Conservation (phyloP, 2,888 invertebrate genomes). For the Mechanitis mazaeus region DNA sequence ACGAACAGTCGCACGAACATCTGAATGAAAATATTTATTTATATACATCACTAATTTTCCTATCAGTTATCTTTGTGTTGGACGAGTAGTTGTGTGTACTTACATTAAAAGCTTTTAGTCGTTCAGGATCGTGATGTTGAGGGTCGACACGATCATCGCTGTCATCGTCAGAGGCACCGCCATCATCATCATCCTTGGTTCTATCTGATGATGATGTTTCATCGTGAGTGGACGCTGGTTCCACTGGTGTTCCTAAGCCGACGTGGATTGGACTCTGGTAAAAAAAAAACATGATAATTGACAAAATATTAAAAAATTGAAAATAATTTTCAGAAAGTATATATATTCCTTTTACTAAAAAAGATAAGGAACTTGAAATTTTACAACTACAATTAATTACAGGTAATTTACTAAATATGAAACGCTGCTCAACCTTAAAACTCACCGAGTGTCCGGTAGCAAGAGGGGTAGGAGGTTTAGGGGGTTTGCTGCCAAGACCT, state of each 20-base stretch:
- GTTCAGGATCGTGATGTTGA: conserved; percentile 92
- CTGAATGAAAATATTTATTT: conserved; percentile 65
- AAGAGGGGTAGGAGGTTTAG: conserved; percentile 70
- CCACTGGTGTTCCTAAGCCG: conserved; percentile 66
- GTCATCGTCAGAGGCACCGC: conserved; percentile 85
- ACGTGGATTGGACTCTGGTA: conserved; percentile 81
- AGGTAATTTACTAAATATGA: conserved; percentile 35
- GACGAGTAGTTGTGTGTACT: conserved; percentile 48
- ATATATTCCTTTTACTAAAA: background rate
- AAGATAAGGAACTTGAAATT: too few relatives aligned
- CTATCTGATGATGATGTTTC: conserved; percentile 93
- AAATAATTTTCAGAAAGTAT: background rate
- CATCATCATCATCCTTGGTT: conserved; percentile 86
- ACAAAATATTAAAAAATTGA: background rate
- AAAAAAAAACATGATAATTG: background rate
- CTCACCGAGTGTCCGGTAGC: conserved; percentile 82
- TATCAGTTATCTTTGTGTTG: background rate
- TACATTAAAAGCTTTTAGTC: conserved; percentile 97
- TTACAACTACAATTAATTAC: too few relatives aligned
- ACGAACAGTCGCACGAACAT: conserved; percentile 98
- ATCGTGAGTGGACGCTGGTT: conserved; percentile 84
- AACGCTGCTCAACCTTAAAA: conserved; percentile 75
- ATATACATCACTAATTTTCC: background rate
- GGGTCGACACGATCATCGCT: conserved; percentile 94
- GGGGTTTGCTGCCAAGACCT: conserved; percentile 78